These are phyloP conservation scores for Vicugna pacos DNA, from an alignment of 2,113 vertebrate species.

Conservation along the genomic window DNA sequence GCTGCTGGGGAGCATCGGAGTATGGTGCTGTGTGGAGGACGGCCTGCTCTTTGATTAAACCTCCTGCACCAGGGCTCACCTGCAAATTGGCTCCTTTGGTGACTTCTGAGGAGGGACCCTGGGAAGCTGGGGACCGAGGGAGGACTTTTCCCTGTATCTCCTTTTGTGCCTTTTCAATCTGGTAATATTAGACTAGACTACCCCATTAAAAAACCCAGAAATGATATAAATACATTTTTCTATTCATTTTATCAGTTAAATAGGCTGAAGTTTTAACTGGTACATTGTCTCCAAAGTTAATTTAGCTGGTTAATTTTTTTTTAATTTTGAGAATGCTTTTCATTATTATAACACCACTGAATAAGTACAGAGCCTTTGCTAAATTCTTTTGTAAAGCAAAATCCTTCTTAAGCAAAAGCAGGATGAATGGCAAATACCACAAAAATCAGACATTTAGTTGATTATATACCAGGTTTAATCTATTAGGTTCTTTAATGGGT, in stretches of 20 bases:
- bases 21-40: fast-evolving
- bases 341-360: not conserved
- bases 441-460: slow-evolving; percentile 67
- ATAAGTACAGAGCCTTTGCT: not conserved
- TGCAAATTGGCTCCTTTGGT: no score
- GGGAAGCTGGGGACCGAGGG: not conserved
- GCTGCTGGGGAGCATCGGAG: not conserved
- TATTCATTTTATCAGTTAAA: not conserved
- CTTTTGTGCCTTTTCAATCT: not conserved
- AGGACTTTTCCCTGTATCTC: not conserved
- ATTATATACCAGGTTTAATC: slow-evolving; percentile 69
- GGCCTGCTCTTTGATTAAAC: not conserved
- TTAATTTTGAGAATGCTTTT: not conserved
- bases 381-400: not conserved
- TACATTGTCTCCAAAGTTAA: not conserved
- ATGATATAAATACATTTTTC: not conserved
- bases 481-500: slow-evolving; percentile 72
- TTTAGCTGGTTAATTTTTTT: not conserved
- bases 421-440: slow-evolving; percentile 66
- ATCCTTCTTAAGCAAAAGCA: slow-evolving; percentile 35
- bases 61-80: not conserved
- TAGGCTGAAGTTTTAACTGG: not conserved
- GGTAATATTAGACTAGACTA: not conserved
- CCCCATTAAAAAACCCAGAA: not conserved
- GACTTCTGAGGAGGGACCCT: not conserved